Base-by-base conservation (phyloP, 2,113 vertebrate species). In the Chitala chitala region DNA sequence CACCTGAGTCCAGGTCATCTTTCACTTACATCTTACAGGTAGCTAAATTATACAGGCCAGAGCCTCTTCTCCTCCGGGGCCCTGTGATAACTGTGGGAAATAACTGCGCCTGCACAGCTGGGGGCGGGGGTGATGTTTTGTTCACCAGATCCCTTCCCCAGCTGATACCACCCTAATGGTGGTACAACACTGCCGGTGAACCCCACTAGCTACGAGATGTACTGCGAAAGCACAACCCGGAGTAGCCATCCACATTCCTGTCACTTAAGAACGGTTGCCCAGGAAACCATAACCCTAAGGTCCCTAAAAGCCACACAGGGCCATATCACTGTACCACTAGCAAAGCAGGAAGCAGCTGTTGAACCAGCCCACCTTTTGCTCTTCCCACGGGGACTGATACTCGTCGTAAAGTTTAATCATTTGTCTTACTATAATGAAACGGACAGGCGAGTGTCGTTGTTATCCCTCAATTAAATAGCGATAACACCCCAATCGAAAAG, bases 391-490 rank as follows among this genome's bases (percentile, higher is more conserved):
- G 82, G 66, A 51, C 51, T 56, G 75, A 79, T 13, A 31, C 72
- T 77, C 51, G 84, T 75, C 75, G 72, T 84, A 83, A 88, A 72
- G 82, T 70, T 68, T 75, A 48, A 78, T 84, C 70, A 48, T 79
- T 85, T 85, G 83, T 80, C 78, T 84, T 82, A 76, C 81, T 83
- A 71, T 84, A 84, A 87, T 86, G 79, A 87, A 86, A 76, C 78
- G 68, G 68, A 70, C 80, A 69, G 81, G 81, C 65, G 55, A 74
- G 70, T 80, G 80, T 24, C 69, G 68, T 77, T 79, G 82, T 85
- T 84, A 85, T 69, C 69, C 76, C 72, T 75, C 79, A 88, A 82
- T 86, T 84, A 82, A 84, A 80, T 54, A 80, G 78, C 80, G 79
- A 78, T 81, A 75, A 77, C 76, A 3, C 20, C 75, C 77, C 82